Conservation (phyloP, 2,113 vertebrate genomes). For the Pachyramphus minor region DNA sequence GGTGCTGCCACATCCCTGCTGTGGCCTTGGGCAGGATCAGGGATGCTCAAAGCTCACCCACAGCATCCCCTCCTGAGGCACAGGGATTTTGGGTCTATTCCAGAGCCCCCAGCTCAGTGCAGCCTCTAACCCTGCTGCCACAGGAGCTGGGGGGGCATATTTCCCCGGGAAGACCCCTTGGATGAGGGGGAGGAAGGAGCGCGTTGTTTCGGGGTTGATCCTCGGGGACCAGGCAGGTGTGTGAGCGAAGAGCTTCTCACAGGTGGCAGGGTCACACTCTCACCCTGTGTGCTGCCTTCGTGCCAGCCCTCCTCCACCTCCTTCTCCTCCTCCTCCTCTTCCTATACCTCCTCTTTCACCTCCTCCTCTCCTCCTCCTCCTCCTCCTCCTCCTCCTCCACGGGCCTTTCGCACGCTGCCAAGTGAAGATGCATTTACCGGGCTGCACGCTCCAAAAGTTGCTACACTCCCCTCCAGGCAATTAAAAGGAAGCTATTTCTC, state of each 20-base stretch:
- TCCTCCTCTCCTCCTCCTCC: not conserved
- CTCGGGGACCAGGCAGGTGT: fast-evolving
- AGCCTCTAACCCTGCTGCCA: not conserved
- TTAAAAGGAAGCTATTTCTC: slow-evolving; percentile 75
- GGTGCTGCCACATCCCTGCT: fast-evolving
- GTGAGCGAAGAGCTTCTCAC: not conserved
- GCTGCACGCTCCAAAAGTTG: slow-evolving; percentile 25
- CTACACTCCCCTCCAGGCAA: slow-evolving; percentile 64
- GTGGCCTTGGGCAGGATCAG: fast-evolving
- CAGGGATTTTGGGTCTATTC: fast-evolving
- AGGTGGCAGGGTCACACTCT: not conserved
- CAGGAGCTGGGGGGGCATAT: fast-evolving
- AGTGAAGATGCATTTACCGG: slow-evolving; percentile 28
- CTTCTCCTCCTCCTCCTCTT: not conserved
- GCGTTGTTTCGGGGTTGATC: fast-evolving
- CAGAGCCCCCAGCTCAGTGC: too few species aligned
- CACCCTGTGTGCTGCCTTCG: fast-evolving
- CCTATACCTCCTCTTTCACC: not conserved
- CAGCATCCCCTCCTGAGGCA: not conserved
- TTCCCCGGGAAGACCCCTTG: fast-evolving
- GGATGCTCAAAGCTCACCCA: not conserved
- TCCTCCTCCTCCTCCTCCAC: not conserved
- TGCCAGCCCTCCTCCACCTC: not conserved
- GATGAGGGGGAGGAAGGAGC: fast-evolving
- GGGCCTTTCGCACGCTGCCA: not conserved